A percentile compares a stretch with the other conserved stretches of the same genome.
phyloP scores from a whole-genome alignment of 2,888 invertebrate species.

The Heteromyza rotundicornis region DNA sequence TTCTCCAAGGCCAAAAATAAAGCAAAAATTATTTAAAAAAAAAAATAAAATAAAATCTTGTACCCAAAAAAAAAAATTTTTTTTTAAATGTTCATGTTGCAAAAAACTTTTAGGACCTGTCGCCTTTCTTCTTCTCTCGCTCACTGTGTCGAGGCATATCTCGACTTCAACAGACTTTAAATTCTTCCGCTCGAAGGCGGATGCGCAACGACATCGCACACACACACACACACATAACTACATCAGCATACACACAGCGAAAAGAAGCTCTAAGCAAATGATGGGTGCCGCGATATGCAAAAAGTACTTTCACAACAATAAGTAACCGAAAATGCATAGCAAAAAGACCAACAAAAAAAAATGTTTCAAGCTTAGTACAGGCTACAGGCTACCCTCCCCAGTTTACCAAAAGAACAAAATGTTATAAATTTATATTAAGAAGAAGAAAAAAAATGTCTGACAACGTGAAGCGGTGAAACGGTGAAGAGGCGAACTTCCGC shows the following conservation, averaged over 20 bases:
- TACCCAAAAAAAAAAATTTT: background rate
- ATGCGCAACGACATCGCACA: constrained; percentile 4
- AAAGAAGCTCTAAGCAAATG: too few relatives aligned
- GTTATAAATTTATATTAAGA: too few relatives aligned
- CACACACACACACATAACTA: too few relatives aligned
- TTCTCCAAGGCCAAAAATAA: too few relatives aligned
- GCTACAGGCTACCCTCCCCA: too few relatives aligned
- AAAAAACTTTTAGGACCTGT: too few relatives aligned
- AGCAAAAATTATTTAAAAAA: too few relatives aligned
- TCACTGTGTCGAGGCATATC: constrained; percentile 17
- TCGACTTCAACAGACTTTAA: constrained; percentile 23
- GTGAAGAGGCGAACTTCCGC: background rate
- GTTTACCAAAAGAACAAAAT: too few relatives aligned
- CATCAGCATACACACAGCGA: too few relatives aligned
- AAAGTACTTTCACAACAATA: background rate
- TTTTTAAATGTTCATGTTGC: too few relatives aligned
- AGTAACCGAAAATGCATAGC: constrained; percentile 1
- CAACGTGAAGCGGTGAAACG: constrained; percentile 6
- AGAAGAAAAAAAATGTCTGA: constrained; percentile 7
- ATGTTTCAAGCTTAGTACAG: background rate
- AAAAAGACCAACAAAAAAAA: constrained; percentile 1
- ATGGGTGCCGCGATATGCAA: background rate
- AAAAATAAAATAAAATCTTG: background rate
- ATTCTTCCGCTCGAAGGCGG: constrained; percentile 12
- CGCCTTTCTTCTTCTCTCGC: too few relatives aligned